Conservation (phyloP, 2,888 invertebrate genomes). For the Opisthograptis luteolata region DNA sequence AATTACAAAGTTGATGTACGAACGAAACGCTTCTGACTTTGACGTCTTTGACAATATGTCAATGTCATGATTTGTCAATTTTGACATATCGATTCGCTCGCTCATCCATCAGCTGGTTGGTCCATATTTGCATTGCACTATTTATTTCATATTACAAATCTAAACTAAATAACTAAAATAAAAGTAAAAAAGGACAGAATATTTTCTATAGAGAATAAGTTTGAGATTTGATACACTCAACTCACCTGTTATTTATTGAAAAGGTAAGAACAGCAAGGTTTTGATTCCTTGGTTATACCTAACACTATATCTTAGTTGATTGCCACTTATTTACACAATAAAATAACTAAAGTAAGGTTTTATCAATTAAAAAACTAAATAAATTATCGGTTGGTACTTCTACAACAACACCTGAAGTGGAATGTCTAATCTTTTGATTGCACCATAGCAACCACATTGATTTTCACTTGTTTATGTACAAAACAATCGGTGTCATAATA, state of each 20-base stretch:
- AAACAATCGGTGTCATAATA: slow-evolving; percentile 29
- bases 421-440: slow-evolving; percentile 50
- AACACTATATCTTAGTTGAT: slow-evolving; percentile 1
- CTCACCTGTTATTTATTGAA: slow-evolving; percentile 6
- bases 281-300: background rate
- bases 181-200: no score
- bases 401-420: slow-evolving; percentile 34
- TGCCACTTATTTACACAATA: slow-evolving; percentile 33
- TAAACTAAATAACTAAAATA: no score
- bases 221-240: background rate
- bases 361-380: slow-evolving; percentile 34
- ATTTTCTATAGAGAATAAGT: background rate
- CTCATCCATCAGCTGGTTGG: no score
- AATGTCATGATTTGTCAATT: background rate
- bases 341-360: slow-evolving; percentile 29
- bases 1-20: background rate
- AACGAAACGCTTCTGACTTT: slow-evolving; percentile 1
- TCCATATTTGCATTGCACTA: no score
- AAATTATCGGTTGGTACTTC: slow-evolving; percentile 29
- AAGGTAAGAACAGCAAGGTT: slow-evolving; percentile 2
- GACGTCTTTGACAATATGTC: background rate
- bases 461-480: slow-evolving; percentile 47
- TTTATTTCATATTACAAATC: no score
- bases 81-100: no score
- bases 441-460: slow-evolving; percentile 56